phyloP scores from a whole-genome alignment of 2,888 invertebrate genomes.

The Xestia ashworthii region DNA sequence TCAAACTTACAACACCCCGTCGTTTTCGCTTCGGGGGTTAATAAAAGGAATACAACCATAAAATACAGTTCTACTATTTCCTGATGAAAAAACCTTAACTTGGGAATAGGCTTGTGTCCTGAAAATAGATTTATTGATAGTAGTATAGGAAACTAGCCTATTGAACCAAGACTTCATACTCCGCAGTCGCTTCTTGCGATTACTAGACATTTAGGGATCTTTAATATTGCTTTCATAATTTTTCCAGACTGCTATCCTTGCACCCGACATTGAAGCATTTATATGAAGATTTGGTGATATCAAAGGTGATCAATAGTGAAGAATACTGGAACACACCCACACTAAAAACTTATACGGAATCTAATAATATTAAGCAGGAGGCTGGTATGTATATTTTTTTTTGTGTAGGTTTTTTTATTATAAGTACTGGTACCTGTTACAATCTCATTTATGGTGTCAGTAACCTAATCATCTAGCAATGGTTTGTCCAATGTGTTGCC shows the following conservation, averaged over 20 bases:
- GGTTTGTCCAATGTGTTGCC: neutral
- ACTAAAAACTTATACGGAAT: slow-evolving; percentile 93
- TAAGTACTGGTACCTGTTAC: neutral
- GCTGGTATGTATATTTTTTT: slow-evolving; percentile 91
- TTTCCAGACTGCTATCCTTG: slow-evolving; percentile 94
- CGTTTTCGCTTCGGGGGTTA: too few relatives aligned
- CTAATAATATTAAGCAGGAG: slow-evolving; percentile 94
- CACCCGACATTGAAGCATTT: slow-evolving; percentile 97
- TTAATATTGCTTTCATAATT: neutral
- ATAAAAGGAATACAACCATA: too few relatives aligned
- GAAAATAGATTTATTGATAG: too few relatives aligned
- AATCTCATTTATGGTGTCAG: neutral
- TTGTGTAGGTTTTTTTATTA: neutral
- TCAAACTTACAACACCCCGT: too few relatives aligned
- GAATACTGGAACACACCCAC: slow-evolving; percentile 99
- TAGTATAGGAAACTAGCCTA: too few relatives aligned
- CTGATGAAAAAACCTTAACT: too few relatives aligned
- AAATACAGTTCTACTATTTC: too few relatives aligned
- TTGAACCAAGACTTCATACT: too few relatives aligned
- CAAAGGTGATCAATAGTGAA: slow-evolving; percentile 98
- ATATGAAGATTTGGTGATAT: slow-evolving; percentile 99
- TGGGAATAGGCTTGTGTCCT: too few relatives aligned
- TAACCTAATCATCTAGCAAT: neutral
- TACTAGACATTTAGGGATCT: too few relatives aligned
- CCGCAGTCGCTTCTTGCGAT: too few relatives aligned